Conservation (phyloP, 2,797 vertebrate species). For the Pygocentrus nattereri region DNA sequence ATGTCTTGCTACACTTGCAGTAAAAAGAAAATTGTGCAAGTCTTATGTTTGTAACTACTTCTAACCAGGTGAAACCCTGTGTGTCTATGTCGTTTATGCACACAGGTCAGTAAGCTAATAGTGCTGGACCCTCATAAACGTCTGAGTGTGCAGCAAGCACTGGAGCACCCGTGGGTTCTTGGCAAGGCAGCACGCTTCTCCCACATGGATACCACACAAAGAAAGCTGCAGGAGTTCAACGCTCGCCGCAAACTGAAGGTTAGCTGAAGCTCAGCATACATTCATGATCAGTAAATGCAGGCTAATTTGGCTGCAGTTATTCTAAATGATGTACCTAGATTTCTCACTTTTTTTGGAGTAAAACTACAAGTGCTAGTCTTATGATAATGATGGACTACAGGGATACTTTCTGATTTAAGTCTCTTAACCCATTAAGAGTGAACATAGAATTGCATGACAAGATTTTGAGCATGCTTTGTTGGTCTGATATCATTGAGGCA, state of each 20-base stretch:
- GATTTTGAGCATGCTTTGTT: not conserved
- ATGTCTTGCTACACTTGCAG: too few relatives aligned
- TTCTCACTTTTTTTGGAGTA: not conserved
- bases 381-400: not conserved
- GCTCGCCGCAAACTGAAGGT: constrained; percentile 90
- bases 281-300: not conserved
- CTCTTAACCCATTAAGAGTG: not conserved
- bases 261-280: not conserved
- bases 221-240: constrained; percentile 90
- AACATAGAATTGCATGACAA: not conserved
- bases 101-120: constrained; percentile 87
- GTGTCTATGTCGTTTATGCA: constrained; percentile 11
- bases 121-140: constrained; percentile 86
- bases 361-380: not conserved
- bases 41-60: not conserved
- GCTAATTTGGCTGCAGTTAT: not conserved
- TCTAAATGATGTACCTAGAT: not conserved
- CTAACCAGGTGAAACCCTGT: not conserved
- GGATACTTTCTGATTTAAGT: too few relatives aligned
- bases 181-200: constrained; percentile 88
- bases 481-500: not conserved
- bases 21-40: too few relatives aligned
- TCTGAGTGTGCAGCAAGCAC: constrained; percentile 82
- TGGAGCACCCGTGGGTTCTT: constrained; percentile 89
- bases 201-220: constrained; percentile 92